These are phyloP conservation scores for Sphaeridia pumilis DNA, from an alignment of 2,888 invertebrate species.

Conservation along the genomic window DNA sequence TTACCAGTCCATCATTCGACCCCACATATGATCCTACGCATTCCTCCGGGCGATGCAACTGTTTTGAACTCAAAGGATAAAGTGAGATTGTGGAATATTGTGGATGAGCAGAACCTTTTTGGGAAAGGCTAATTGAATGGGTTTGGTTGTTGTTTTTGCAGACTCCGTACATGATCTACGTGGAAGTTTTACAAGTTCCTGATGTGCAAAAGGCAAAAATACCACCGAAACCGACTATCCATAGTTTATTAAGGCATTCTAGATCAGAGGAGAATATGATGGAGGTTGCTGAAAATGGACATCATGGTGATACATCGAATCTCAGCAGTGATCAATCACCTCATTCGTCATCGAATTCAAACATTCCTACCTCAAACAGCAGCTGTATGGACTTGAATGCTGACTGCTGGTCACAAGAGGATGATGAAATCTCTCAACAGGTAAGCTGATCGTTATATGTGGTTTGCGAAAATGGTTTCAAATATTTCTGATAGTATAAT, in stretches of 20 bases:
- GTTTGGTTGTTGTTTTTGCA: too few relatives aligned
- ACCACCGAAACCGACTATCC: conserved; percentile 61
- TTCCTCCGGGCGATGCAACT: conserved; percentile 93
- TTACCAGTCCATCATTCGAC: conserved; percentile 70
- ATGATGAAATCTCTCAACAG: conserved; percentile 80
- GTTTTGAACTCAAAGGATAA: conserved; percentile 98
- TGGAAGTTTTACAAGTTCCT: conserved; percentile 85
- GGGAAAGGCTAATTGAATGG: too few relatives aligned
- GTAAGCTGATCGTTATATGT: conserved; percentile 39
- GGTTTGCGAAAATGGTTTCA: not conserved
- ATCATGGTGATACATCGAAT: conserved; percentile 13
- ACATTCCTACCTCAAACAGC: conserved; percentile 37
- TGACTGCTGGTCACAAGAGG: conserved; percentile 90
- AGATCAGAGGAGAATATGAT: conserved; percentile 85
- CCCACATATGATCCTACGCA: conserved; percentile 87
- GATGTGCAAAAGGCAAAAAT: conserved; percentile 72
- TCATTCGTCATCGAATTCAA: conserved; percentile 38
- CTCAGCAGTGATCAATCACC: conserved; percentile 33
- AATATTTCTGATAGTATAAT: too few relatives aligned
- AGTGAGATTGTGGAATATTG: conserved; percentile 43
- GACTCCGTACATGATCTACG: conserved; percentile 97
- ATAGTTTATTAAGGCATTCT: conserved; percentile 76
- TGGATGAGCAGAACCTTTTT: not conserved
- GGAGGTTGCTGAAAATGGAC: conserved; percentile 39
- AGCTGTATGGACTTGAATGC: conserved; percentile 41